Base-by-base conservation (phyloP, 2,113 vertebrate genomes). In the Apteryx mantelli region DNA sequence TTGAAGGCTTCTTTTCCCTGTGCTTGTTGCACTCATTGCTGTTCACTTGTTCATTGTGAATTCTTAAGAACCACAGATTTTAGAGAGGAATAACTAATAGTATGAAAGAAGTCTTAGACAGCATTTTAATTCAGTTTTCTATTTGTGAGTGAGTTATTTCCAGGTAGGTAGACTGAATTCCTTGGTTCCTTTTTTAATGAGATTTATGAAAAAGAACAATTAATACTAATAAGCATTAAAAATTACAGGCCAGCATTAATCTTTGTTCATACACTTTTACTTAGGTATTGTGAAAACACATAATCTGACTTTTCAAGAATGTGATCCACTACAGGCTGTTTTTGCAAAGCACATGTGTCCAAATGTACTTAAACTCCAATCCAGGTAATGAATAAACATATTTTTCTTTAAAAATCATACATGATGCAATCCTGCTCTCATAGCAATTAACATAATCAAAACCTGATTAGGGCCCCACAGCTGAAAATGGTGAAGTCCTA, bases 201-300 rank as follows among this genome's bases (percentile, higher is more conserved):
- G 28, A 75, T 79, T 69, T 69, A 44, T 56, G 34, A 53, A 42
- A 53, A 74, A 70, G 11, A 77, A 66, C 4, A 60, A 50, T 30
- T 44, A 48, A 60, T 79, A 60, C 7, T 76, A 42, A 26, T 42
- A 56, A 44, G 4, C 3, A 17, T 13, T 34, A 30, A 26, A 77
- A 50, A 40, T 70, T 34, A 24, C 34, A 84, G 30, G 24, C 40
- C 55, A 66, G 32, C 34, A 16, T 4, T 97, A 91, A 98, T 60
- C 75, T 82, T 40, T 50, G 5, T 91, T 90, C 6, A 0, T 96
- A n/a, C 95, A 36, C 82, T 77, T 89, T 38, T 60, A 92, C 82
- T 66, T 61, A 99, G 99, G 99, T 93, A 97, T 99, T 92, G 99
- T 98, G 34, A 99, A 99, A 98, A 99, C 99, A 46, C 98, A 99